Evolutionary conservation across 2,888 invertebrate genomes (phyloP).

Genomic region (Cactoblastis cactorum): DNA sequence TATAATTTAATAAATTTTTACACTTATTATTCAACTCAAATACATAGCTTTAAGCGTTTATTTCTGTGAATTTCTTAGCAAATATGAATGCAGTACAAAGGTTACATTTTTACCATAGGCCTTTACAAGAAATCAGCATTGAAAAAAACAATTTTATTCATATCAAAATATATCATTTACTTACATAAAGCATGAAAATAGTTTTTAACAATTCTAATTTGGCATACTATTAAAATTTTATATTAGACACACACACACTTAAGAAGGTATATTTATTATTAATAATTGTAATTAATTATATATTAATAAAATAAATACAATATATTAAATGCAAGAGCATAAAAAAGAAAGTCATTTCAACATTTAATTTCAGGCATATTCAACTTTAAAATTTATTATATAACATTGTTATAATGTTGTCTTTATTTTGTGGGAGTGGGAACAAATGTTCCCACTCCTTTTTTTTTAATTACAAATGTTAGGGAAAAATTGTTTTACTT

Average conservation of each 20-base stretch:
- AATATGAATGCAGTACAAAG: background rate
- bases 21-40: too few species aligned
- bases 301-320: slow-evolving; percentile 11
- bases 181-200: slow-evolving; percentile 35
- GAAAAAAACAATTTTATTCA: slow-evolving; percentile 3
- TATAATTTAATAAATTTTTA: too few species aligned
- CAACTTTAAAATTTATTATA: background rate
- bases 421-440: too few species aligned
- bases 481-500: too few species aligned
- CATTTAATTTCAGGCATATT: background rate
- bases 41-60: too few species aligned
- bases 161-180: slow-evolving; percentile 27
- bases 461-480: too few species aligned
- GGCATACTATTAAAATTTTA: slow-evolving; percentile 13
- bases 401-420: background rate
- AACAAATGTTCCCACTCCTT: too few species aligned
- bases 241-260: background rate
- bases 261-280: background rate
- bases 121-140: background rate
- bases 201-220: slow-evolving; percentile 21
- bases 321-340: slow-evolving; percentile 11
- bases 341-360: background rate
- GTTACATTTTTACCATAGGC: slow-evolving; percentile 3
- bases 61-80: too few species aligned
- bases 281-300: background rate